Percentiles rank a stretch among this genome's conserved stretches.
Conservation (phyloP, 2,888 invertebrate genomes). For the Brachyopa scutellaris region DNA sequence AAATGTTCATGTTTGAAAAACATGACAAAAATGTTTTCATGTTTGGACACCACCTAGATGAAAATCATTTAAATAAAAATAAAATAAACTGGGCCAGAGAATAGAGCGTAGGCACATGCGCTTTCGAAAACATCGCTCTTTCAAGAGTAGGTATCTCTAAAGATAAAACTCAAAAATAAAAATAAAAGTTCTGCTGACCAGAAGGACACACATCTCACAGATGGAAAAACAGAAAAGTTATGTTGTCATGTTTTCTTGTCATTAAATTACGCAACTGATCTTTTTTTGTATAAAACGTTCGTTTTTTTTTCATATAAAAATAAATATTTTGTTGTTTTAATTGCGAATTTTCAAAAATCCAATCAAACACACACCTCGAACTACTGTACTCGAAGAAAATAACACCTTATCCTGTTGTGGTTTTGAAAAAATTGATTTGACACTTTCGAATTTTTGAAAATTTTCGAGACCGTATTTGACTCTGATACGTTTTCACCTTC, state of each 20-base stretch:
- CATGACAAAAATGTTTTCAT: constrained; percentile 72
- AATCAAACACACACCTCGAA: neutral
- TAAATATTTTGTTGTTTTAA: neutral
- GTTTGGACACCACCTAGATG: constrained; percentile 60
- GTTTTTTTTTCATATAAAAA: neutral
- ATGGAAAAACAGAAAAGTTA: constrained; percentile 65
- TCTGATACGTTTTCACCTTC: too few species aligned
- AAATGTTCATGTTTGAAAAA: constrained; percentile 69
- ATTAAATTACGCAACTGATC: constrained; percentile 55
- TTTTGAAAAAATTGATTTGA: too few species aligned
- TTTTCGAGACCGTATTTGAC: too few species aligned
- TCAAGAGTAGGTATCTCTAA: neutral
- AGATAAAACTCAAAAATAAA: constrained; percentile 45
- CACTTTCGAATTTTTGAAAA: too few species aligned
- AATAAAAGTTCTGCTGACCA: constrained; percentile 23
- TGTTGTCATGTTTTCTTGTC: constrained; percentile 68
- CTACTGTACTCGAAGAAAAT: too few species aligned
- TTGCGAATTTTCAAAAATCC: neutral
- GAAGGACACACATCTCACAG: constrained; percentile 60
- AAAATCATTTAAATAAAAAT: constrained; percentile 65
- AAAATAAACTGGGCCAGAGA: constrained; percentile 49
- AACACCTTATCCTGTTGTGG: too few species aligned
- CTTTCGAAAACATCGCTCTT: constrained; percentile 13
- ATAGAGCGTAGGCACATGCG: constrained; percentile 43
- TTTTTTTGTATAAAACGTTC: neutral